Percentiles rank a stretch among this genome's conserved stretches.
phyloP scores from a whole-genome alignment of 2,113 vertebrate genomes.

The Nibea albiflora region DNA sequence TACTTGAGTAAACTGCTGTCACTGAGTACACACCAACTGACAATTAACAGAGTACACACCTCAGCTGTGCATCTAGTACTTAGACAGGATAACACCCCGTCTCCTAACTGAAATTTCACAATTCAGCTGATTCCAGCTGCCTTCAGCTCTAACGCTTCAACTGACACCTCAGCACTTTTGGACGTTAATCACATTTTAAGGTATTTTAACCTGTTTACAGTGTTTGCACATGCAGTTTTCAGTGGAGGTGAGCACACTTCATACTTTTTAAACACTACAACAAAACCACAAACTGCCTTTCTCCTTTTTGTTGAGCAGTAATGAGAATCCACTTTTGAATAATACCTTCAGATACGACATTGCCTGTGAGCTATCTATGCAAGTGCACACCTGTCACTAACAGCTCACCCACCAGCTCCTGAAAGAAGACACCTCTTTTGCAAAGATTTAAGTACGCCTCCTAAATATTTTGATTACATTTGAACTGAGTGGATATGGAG shows the following conservation, averaged over 20 bases:
- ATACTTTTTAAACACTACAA: not conserved
- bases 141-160: not conserved
- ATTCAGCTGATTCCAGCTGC: not conserved
- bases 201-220: constrained; percentile 13
- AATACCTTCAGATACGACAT: not conserved
- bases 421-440: not conserved
- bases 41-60: no score
- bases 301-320: constrained; percentile 1
- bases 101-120: not conserved
- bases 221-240: constrained; percentile 21
- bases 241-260: not conserved
- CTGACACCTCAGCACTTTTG: constrained; percentile 1
- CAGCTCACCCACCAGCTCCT: not conserved
- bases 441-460: not conserved
- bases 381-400: constrained; percentile 19
- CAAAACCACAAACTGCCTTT: constrained; percentile 5
- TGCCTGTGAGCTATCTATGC: constrained; percentile 41
- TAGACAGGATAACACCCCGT: not conserved
- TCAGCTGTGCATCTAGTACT: not conserved
- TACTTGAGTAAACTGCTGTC: not conserved
- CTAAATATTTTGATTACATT: constrained; percentile 15
- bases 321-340: not conserved
- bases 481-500: not conserved
- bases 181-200: not conserved
- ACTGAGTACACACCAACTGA: not conserved